A percentile compares a stretch with the other conserved stretches of the same genome.
Evolutionary conservation across 2,888 invertebrate genomes (phyloP).

Genomic region (Lithophane ornitopus): DNA sequence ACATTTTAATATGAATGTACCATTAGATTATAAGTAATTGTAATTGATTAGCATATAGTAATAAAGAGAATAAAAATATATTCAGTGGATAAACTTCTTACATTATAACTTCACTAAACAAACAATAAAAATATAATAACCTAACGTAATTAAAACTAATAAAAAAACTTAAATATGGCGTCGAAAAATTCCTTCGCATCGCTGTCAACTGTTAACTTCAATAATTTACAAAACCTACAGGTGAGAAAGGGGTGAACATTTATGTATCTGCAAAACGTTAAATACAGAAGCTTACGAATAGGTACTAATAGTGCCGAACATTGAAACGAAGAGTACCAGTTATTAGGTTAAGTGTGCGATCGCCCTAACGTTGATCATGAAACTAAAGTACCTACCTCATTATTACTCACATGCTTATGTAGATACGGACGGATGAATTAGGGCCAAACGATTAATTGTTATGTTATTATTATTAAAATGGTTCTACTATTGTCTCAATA

Average conservation of each 20-base stretch:
- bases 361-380: slow-evolving; percentile 30
- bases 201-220: neutral
- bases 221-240: neutral
- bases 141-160: too few relatives aligned
- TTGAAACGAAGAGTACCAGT: neutral
- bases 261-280: neutral
- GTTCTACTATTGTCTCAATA: slow-evolving; percentile 47
- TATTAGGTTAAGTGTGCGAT: slow-evolving; percentile 6
- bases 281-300: neutral
- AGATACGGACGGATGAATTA: slow-evolving; percentile 53
- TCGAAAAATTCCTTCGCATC: too few relatives aligned
- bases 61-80: too few relatives aligned
- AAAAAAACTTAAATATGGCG: too few relatives aligned
- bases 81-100: too few relatives aligned
- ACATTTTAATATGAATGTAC: neutral
- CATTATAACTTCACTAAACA: too few relatives aligned
- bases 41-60: too few relatives aligned
- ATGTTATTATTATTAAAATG: slow-evolving; percentile 62
- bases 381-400: slow-evolving; percentile 42
- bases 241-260: neutral
- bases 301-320: neutral
- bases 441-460: slow-evolving; percentile 64
- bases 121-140: too few relatives aligned
- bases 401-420: slow-evolving; percentile 48
- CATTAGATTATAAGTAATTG: neutral